Evolutionary conservation across 2,113 vertebrate species (phyloP).

Genomic region (Butorides virescens): DNA sequence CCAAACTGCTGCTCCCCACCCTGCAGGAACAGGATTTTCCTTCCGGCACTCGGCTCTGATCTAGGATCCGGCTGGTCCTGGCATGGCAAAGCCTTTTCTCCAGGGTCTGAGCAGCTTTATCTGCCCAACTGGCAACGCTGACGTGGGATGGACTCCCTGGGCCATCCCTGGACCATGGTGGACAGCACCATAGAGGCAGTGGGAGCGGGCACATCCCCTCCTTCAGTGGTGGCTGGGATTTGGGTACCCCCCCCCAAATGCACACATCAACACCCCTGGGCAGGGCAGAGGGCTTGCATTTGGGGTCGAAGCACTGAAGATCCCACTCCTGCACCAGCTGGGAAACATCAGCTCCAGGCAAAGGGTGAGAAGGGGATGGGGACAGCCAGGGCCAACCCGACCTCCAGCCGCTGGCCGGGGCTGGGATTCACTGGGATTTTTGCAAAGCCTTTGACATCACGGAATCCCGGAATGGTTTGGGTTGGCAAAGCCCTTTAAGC

Average conservation of each 20-base stretch:
- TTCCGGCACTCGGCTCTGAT: not conserved
- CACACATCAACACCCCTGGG: too few species aligned
- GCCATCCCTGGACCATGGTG: not conserved
- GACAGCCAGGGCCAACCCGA: too few species aligned
- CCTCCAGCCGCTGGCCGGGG: not conserved
- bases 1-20: not conserved
- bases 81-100: not conserved
- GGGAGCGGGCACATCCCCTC: not conserved
- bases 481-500: too few species aligned
- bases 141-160: not conserved
- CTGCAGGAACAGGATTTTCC: not conserved
- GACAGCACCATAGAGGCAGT: not conserved
- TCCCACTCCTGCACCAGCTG: not conserved
- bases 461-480: too few species aligned
- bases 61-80: not conserved
- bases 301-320: not conserved
- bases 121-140: not conserved
- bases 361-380: not conserved
- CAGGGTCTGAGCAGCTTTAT: not conserved
- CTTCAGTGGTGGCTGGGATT: not conserved
- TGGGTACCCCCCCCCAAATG: not conserved
- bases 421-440: not conserved
- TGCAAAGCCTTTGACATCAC: not conserved
- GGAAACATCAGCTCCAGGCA: not conserved
- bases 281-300: not conserved